A percentile compares a stretch with the other conserved stretches of the same genome.
Conservation (phyloP, 2,888 invertebrate species). For the Monochamus alternatus region DNA sequence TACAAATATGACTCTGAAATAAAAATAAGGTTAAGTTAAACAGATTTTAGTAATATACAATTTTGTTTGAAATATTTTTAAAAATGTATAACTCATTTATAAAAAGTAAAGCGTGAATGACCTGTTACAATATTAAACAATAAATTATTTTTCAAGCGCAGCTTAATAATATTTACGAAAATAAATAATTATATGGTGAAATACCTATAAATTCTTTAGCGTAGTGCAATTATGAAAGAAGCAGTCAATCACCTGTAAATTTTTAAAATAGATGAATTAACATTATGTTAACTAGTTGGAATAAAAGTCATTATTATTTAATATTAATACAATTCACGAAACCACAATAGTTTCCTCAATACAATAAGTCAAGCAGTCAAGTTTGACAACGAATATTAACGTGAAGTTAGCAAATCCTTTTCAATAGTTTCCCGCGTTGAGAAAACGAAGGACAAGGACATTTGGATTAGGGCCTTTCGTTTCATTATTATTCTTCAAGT, state of each 20-base stretch:
- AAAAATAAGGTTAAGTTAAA: conserved; percentile 22
- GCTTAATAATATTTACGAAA: background rate
- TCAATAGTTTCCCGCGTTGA: conserved; percentile 25
- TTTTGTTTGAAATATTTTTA: background rate
- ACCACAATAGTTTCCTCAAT: conserved; percentile 14
- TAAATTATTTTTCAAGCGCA: background rate
- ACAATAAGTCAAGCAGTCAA: background rate
- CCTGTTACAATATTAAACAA: background rate
- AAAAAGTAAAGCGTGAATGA: background rate
- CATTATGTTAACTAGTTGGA: conserved; percentile 15
- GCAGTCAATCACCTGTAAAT: conserved; percentile 10
- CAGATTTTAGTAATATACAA: background rate
- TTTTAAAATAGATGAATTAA: conserved; percentile 12
- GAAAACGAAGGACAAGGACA: conserved; percentile 9
- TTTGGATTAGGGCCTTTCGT: background rate
- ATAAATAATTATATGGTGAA: background rate
- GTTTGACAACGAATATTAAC: conserved; percentile 9
- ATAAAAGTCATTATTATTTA: conserved; percentile 17
- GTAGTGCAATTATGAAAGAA: background rate
- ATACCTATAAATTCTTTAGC: background rate
- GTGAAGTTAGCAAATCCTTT: conserved; percentile 15
- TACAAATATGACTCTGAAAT: conserved; percentile 13
- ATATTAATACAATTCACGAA: conserved; percentile 11
- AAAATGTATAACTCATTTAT: background rate
- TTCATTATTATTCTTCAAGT: background rate